A percentile compares a stretch with the other conserved stretches of the same genome.
phyloP scores from a whole-genome alignment of 2,113 vertebrate genomes.

The Ageneiosus marmoratus region DNA sequence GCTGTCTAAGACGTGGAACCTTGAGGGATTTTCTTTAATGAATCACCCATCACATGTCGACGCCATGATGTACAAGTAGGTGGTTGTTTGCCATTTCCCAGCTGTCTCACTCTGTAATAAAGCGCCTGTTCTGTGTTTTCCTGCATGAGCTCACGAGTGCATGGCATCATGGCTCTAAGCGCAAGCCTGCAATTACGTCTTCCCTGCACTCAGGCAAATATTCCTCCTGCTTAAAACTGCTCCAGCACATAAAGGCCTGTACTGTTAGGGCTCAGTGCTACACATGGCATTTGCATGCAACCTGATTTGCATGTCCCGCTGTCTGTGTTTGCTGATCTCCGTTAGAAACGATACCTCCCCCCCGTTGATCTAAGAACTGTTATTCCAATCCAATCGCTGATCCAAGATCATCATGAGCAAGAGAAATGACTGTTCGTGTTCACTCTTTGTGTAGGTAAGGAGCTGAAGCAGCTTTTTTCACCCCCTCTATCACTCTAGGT shows the following conservation, averaged over 20 bases:
- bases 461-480: constrained; percentile 39
- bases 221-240: constrained; percentile 36
- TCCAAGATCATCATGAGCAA: background rate
- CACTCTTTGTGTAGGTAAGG: constrained; percentile 53
- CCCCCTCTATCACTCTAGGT: constrained; percentile 36
- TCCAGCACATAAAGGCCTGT: constrained; percentile 56
- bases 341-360: background rate
- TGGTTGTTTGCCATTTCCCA: constrained; percentile 47
- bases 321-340: constrained; percentile 59
- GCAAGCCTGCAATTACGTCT: constrained; percentile 35
- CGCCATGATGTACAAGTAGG: constrained; percentile 79
- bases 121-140: constrained; percentile 48
- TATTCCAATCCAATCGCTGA: background rate
- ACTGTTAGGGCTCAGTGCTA: constrained; percentile 62
- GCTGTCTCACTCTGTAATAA: constrained; percentile 18
- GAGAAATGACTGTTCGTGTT: constrained; percentile 36
- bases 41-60: constrained; percentile 71
- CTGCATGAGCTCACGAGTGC: constrained; percentile 49
- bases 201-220: constrained; percentile 8
- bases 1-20: constrained; percentile 53
- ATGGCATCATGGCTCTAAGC: constrained; percentile 42
- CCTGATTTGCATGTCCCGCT: constrained; percentile 72
- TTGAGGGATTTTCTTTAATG: constrained; percentile 66
- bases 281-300: constrained; percentile 66
- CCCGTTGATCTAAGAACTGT: background rate